Conservation (phyloP, 1,140 invertebrate species). For the Penaeus japonicus region DNA sequence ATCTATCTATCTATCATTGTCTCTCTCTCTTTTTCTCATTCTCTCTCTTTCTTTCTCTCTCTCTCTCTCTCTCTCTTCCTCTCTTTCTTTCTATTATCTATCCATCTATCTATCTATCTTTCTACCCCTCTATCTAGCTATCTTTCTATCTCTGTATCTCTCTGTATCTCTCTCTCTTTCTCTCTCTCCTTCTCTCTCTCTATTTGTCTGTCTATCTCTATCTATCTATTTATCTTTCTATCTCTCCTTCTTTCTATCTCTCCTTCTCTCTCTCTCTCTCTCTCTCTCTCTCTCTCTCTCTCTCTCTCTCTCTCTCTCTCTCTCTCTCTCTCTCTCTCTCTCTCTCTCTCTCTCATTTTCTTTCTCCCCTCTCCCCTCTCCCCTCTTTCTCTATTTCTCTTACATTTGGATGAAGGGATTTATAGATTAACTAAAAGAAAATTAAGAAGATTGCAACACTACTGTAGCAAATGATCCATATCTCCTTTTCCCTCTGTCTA, state of each 20-base stretch:
- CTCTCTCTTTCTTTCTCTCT: slow-evolving; percentile 1
- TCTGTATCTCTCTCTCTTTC: not conserved
- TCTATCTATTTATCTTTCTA: not conserved
- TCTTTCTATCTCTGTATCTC: not conserved
- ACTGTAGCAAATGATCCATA: no score
- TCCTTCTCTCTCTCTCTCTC: not conserved
- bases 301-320: not conserved
- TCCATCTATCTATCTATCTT: no score
- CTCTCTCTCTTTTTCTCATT: not conserved
- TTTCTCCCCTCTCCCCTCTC: not conserved
- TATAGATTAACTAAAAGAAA: no score
- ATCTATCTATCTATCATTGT: no score
- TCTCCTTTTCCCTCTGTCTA: no score
- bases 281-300: not conserved
- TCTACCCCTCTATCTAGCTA: not conserved
- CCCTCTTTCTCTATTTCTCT: no score
- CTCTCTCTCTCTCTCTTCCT: not conserved
- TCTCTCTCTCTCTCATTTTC: no score
- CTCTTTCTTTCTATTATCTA: not conserved
- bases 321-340: no score
- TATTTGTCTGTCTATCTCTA: not conserved
- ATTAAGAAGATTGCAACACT: no score
- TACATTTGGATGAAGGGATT: no score
- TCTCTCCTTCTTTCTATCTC: not conserved
- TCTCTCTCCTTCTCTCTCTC: not conserved